Percentiles rank a stretch among this genome's conserved stretches.
phyloP scores from a whole-genome alignment of 2,113 vertebrate species.

The Lophotis ruficrista region DNA sequence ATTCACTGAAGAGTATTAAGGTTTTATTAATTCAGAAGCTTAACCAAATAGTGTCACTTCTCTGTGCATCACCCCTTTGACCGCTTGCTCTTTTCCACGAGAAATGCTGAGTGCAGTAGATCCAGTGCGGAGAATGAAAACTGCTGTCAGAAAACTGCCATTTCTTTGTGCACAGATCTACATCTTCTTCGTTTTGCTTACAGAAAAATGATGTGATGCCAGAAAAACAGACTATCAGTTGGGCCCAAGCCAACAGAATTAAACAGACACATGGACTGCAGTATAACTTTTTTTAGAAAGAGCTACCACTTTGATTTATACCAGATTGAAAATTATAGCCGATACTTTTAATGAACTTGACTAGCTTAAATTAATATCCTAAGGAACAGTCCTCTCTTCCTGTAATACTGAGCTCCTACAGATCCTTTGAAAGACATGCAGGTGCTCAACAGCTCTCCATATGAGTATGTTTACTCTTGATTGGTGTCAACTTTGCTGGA shows the following conservation, averaged over 20 bases:
- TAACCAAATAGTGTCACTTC: not conserved
- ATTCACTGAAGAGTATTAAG: not conserved
- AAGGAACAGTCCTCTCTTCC: not conserved
- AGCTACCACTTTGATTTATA: not conserved
- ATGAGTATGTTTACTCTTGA: not conserved
- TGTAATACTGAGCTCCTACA: not conserved
- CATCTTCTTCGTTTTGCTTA: not conserved
- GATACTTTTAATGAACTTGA: not conserved
- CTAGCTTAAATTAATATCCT: not conserved
- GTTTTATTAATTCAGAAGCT: conserved; percentile 5
- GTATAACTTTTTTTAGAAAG: not conserved
- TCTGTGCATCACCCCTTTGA: not conserved
- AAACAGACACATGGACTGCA: not conserved
- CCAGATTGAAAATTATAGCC: not conserved
- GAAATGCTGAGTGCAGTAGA: not conserved
- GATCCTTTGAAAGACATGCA: not conserved
- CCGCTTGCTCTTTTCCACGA: not conserved
- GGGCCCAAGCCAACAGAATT: not conserved
- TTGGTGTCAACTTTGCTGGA: not conserved
- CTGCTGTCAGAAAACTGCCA: not conserved
- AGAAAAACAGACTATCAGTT: not conserved
- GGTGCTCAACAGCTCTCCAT: not conserved
- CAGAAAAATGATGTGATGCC: not conserved
- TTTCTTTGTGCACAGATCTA: not conserved
- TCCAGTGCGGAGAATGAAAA: not conserved